Base-by-base conservation (phyloP, 2,888 invertebrate genomes). In the Criorhina ranunculi region DNA sequence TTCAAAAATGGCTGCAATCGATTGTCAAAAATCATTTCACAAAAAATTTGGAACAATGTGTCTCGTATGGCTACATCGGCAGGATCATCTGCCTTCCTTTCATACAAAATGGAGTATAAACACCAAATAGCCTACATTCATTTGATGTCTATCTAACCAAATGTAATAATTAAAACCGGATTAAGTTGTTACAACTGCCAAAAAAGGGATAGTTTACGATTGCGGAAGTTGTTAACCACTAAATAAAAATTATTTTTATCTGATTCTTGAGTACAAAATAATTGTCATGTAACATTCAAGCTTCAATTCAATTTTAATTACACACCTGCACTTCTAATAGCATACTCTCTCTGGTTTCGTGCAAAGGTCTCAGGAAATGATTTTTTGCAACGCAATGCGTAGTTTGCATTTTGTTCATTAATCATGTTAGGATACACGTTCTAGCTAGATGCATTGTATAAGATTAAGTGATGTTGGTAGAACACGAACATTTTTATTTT, bases 311-410 rank as follows among this genome's bases (percentile, higher is more conserved):
- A 5, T 19, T n/a, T 46, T 46, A 57, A 69, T 35, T 46, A 24
- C 46, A 67, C 17, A 37, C 11, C 11, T 35, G 46, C 46, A 57
- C 17, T 42, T 12, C 9, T 33, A 17, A 9, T 15, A 55, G 1
- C 33, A 33, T 15, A 1, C 33, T 15, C 17, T 35, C 17, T 40
- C 9, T 44, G 33, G 19, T 44, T 19, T 64, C 37, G 46, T 64
- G 75, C 55, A 12, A 64, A 31, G 2, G 17, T 24, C 46, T 46
- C 55, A 35, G 64, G 73, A 75, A 44, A 75, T 37, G 44, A 55
- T 44, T 53, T 35, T 15, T 29, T 11, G 9, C n/a, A 57, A 46
- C 64, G 46, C 64, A 57, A 46, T 55, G 46, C 37, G 37, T 57
- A 29, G 57, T 66, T 40, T 75, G 44, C 75, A 66, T 57, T 42